Evolutionary conservation across 2,113 vertebrate genomes (phyloP), one percentile per base, ranked within the genome.

Genomic region (Nyctereutes procyonoides): DNA sequence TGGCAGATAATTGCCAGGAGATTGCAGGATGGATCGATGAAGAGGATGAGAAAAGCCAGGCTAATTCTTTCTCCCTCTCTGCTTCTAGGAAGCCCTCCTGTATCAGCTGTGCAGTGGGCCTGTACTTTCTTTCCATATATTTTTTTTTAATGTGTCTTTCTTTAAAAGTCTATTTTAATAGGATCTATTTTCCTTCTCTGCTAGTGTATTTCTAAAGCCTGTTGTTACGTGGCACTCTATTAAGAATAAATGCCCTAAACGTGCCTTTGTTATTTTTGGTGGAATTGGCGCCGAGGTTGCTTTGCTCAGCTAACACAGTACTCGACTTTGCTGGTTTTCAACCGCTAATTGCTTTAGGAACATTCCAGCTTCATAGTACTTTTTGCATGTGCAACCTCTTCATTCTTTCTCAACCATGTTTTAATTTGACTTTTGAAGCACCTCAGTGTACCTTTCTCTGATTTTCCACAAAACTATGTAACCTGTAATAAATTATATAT

Each of bases 141-240:
- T 53, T 82, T 76, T 93, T 79, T 38, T 10, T 58, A 74, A 43
- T 67, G 71, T 56, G 11, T 79, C 74, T 93, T 95, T 96, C 87
- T 87, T 77, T 86, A 76, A 77, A 93, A 94, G 28, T 95, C 92
- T 97, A 93, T 96, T 97, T 97, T 97, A 93, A 90, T 67, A 92
- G 62, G 32, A 90, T 94, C 67, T 48, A 5, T 51, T 97, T 97
- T 89, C 28, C 88, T 95, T 97, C 85, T 94, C 48, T 82, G 35
- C 28, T 76, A 86, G 35, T 74, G 1, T 91, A 86, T 96, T 97
- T 97, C 56, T 91, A 48, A 97, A 97, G 63, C 10, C 32, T 88
- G 55, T 77, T 77, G 60, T 51, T 93, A 85, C 32, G 38, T 81
- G 67, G 38, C 84, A 82, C 60, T 96, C 53, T 53, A 94, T 91